Conservation (phyloP, 2,113 vertebrate genomes). For the Gymnogyps californianus region DNA sequence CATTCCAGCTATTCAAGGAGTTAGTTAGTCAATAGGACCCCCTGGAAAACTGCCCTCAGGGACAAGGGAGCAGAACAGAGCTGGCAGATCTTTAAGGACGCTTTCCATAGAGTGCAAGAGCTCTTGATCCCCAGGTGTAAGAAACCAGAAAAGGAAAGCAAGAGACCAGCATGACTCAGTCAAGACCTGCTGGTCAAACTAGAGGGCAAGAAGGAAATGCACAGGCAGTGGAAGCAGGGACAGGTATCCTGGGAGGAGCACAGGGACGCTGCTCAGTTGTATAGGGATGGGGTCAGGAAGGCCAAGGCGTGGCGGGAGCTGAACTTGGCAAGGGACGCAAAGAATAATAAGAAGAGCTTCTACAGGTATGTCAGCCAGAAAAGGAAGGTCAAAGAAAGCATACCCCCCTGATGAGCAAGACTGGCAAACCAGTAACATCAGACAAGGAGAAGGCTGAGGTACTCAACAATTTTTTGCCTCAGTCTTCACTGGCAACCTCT, state of each 20-base stretch:
- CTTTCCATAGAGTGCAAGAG: no score
- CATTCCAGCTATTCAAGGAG: not conserved
- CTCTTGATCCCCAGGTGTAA: not conserved
- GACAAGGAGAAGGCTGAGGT: not conserved
- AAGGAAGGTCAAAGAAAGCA: not conserved
- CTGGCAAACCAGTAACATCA: not conserved
- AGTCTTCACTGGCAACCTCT: not conserved
- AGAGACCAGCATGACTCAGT: not conserved
- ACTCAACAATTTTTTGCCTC: not conserved
- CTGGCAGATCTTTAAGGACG: no score
- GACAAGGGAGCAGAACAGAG: not conserved
- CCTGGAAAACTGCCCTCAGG: not conserved
- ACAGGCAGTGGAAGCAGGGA: not conserved
- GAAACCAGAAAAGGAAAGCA: not conserved
- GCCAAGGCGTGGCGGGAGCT: not conserved
- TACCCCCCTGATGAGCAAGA: not conserved
- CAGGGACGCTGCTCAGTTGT: not conserved
- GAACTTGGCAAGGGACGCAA: not conserved
- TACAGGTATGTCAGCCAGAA: not conserved
- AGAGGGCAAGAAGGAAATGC: not conserved
- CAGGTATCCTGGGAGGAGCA: no score
- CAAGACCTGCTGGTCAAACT: not conserved
- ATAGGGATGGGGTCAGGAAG: not conserved
- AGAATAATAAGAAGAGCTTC: not conserved
- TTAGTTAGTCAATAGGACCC: not conserved